Evolutionary conservation across 2,888 invertebrate genomes (phyloP).

Genomic region (Phengaris alcon): DNA sequence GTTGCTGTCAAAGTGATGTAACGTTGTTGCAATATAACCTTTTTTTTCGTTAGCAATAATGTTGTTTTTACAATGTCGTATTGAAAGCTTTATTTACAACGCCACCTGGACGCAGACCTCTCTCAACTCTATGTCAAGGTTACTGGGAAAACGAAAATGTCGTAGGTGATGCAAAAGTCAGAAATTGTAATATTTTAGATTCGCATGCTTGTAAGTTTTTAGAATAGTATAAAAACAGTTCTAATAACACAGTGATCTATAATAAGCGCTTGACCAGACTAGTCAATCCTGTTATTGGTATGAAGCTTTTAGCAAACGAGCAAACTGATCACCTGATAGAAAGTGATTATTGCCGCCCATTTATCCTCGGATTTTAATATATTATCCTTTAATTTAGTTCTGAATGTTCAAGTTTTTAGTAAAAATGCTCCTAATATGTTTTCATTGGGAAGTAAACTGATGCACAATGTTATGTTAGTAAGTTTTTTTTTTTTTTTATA

Average conservation of each 20-base stretch:
- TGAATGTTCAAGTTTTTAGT: no score
- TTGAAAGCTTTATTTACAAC: constrained; percentile 18
- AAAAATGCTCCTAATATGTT: no score
- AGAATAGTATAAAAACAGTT: background rate
- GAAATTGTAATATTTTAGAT: no score
- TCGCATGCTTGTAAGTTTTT: background rate
- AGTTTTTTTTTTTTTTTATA: no score
- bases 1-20: constrained; percentile 1
- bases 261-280: no score
- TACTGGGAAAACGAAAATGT: constrained; percentile 10
- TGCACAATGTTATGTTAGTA: no score
- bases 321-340: background rate
- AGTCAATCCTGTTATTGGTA: background rate
- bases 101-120: constrained; percentile 9
- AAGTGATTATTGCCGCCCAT: background rate
- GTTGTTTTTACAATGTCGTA: background rate
- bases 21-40: background rate
- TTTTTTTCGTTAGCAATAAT: background rate
- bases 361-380: background rate
- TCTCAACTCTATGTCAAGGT: constrained; percentile 20
- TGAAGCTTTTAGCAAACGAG: background rate
- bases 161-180: background rate
- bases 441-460: no score
- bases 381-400: no score
- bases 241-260: background rate